Conservation (phyloP, 2,888 invertebrate species). For the Patella ulyssiponensis region DNA sequence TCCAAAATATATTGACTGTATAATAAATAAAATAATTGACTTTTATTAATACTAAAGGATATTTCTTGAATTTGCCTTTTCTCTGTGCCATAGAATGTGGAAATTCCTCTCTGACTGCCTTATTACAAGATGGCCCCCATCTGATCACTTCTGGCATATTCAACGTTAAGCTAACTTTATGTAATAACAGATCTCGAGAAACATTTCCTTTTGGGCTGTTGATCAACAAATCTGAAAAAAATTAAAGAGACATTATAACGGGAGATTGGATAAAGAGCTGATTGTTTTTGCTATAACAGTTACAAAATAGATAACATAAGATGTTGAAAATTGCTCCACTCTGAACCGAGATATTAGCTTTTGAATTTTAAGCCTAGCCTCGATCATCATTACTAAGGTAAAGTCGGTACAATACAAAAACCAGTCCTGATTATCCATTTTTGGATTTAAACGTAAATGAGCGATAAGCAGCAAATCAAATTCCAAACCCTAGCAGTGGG, state of each 20-base stretch:
- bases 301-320: too few relatives aligned
- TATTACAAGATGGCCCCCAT: constrained; percentile 65
- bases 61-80: constrained; percentile 66
- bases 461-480: too few relatives aligned
- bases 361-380: too few relatives aligned
- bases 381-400: too few relatives aligned
- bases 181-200: constrained; percentile 55
- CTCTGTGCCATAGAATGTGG: constrained; percentile 58
- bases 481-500: too few relatives aligned
- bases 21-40: too few relatives aligned
- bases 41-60: constrained; percentile 45
- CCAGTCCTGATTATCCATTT: too few relatives aligned
- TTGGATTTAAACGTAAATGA: too few relatives aligned
- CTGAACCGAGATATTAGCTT: too few relatives aligned
- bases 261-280: not conserved
- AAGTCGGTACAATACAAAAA: too few relatives aligned
- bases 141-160: constrained; percentile 46
- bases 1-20: not conserved
- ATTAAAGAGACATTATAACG: not conserved
- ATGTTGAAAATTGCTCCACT: not conserved
- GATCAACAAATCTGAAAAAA: constrained; percentile 37
- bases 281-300: too few relatives aligned
- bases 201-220: constrained; percentile 45
- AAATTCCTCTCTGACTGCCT: constrained; percentile 58
- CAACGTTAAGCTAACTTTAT: constrained; percentile 46